Percentiles rank a stretch among this genome's conserved stretches.
Evolutionary conservation across 2,113 vertebrate species (phyloP).

Genomic region (Columbina picui): DNA sequence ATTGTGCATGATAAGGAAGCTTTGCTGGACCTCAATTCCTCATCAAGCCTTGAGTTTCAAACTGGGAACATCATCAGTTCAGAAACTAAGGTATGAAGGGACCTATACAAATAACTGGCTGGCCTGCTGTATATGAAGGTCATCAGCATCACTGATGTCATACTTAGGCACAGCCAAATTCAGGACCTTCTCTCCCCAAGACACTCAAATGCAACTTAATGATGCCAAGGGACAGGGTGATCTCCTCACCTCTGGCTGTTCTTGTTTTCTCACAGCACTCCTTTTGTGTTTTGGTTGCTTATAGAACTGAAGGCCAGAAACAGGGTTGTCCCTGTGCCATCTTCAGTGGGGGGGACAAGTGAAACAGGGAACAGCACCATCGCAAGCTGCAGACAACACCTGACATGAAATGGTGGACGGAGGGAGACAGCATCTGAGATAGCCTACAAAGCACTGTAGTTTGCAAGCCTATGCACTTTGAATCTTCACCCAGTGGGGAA

Average conservation of each 20-base stretch:
- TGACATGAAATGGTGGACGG: rapidly evolving
- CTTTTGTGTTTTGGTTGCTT: rapidly evolving
- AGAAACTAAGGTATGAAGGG: neutral
- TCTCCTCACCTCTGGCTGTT: neutral
- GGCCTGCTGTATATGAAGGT: neutral
- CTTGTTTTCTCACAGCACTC: rapidly evolving
- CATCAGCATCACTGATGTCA: neutral
- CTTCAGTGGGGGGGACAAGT: neutral
- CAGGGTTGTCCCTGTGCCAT: neutral
- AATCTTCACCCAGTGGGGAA: neutral
- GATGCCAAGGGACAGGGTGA: neutral
- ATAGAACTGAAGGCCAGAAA: neutral
- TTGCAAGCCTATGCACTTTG: neutral
- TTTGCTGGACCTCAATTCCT: neutral
- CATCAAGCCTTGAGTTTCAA: neutral
- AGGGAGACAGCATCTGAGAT: neutral
- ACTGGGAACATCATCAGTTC: neutral
- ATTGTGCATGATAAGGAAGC: neutral
- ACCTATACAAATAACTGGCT: neutral
- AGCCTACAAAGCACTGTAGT: neutral
- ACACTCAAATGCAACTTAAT: neutral
- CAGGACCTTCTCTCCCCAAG: neutral
- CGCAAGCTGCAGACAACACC: neutral
- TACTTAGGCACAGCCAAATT: neutral
- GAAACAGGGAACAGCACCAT: neutral